Evolutionary conservation across 2,113 vertebrate species (phyloP).

Genomic region (Camelus bactrianus): DNA sequence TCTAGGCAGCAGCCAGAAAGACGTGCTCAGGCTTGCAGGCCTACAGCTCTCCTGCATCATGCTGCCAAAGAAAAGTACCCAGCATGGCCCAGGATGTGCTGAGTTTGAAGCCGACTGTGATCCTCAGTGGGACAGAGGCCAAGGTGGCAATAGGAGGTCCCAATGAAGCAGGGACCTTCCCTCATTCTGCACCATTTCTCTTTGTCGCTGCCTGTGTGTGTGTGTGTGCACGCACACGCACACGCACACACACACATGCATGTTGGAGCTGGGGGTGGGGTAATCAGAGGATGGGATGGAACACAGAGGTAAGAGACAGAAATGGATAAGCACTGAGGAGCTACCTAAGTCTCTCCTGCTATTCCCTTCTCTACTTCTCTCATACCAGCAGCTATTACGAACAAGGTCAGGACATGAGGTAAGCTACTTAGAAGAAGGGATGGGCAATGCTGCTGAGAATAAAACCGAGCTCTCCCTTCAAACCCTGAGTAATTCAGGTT

Average conservation of each 20-base stretch:
- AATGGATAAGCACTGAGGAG: neutral
- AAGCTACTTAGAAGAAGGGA: neutral
- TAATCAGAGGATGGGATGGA: neutral
- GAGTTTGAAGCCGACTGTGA: neutral
- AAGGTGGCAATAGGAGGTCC: neutral
- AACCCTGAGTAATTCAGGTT: neutral
- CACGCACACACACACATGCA: too few relatives aligned
- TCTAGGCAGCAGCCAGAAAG: neutral
- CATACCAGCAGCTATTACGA: neutral
- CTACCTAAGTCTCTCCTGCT: neutral
- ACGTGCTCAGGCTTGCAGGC: neutral
- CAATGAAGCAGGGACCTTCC: neutral
- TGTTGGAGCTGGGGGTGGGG: too few relatives aligned
- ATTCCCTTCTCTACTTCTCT: neutral
- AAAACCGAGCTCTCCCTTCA: neutral
- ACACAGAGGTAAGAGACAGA: neutral
- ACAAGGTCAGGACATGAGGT: neutral
- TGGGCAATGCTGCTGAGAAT: neutral
- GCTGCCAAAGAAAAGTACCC: neutral
- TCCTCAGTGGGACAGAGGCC: neutral
- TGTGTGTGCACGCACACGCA: neutral
- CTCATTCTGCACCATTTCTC: neutral
- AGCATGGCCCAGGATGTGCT: neutral
- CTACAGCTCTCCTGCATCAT: neutral
- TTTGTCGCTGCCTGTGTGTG: neutral